Base-by-base conservation (phyloP, 2,888 invertebrate species). In the Mesorhabditis belari region DNA sequence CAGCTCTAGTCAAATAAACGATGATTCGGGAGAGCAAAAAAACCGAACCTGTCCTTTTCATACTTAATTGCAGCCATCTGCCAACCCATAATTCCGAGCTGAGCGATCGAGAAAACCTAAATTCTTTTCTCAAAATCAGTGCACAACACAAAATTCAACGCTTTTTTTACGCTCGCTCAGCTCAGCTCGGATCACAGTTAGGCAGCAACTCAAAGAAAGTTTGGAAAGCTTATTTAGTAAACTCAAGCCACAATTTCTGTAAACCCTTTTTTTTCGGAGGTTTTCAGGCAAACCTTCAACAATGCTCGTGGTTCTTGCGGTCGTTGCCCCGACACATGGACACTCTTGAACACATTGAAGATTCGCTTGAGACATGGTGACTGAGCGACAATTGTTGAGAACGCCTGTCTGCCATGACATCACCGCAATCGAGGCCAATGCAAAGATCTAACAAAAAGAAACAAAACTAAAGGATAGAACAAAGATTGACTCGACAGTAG, bases 61-160 rank as follows among this genome's bases (percentile, higher is more conserved):
- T 79, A 80, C 58, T 77, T 77, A 60, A 80, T 77, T 53, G 77
- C 78, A 57, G 76, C 77, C 76, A 80, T 77, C 66, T 80, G 80
- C 80, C 79, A 81, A 58, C 79, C 80, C 70, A 77, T 81, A 24
- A 80, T 70, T 60, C 75, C 77, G 25, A 80, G 61, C 63, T 80
- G 77, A 25, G 76, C 69, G 49, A 79, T 60, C 59, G 74, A 70
- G 60, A 72, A 78, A 29, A 80, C 74, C 79, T 79, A 63, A 56
- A 74, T 6, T 25, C n/a, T 29, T 6, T 17, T 21, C 9, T 17
- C 21, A 24, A 19, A 9, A 9, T 35, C 12, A 35, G 44, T 1
- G 44, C 28, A 24, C 44, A 19, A 56, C 51, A 9, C 51, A 50
- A 9, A n/a, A 9, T n/a, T 23, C 21, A 9, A 19, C 51, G 17